A percentile compares a stretch with the other conserved stretches of the same genome.
phyloP scores from a whole-genome alignment of 2,888 invertebrate genomes.

The Chymomyza fuscimana region DNA sequence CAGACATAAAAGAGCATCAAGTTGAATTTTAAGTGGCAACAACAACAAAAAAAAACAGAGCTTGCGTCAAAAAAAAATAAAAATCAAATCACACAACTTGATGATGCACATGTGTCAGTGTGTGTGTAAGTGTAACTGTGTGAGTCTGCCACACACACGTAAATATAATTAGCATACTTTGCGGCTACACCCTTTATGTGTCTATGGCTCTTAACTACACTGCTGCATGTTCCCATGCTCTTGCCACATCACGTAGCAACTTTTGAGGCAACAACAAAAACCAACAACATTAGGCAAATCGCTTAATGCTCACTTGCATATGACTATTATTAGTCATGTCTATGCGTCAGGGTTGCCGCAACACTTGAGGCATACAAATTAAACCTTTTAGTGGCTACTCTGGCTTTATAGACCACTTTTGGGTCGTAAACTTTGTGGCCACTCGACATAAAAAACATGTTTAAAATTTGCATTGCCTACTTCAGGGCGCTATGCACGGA shows the following conservation, averaged over 20 bases:
- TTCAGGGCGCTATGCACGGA: conserved; percentile 1
- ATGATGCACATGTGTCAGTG: neutral
- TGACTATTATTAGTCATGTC: conserved; percentile 2
- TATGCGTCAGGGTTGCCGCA: neutral
- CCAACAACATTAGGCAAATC: neutral
- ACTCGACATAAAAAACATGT: conserved; percentile 59
- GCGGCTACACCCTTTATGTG: neutral
- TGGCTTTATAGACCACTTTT: neutral
- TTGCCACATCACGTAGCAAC: neutral
- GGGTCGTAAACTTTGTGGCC: conserved; percentile 47
- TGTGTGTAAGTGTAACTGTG: neutral
- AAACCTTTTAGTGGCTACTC: neutral
- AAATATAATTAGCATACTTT: conserved; percentile 23
- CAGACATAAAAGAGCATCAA: conserved; percentile 53
- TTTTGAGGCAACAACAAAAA: neutral
- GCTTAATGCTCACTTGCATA: neutral
- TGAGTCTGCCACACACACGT: conserved; percentile 6
- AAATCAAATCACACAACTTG: neutral
- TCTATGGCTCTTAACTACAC: no score
- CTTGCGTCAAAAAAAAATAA: neutral
- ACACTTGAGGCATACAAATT: conserved; percentile 6
- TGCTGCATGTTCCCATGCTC: no score
- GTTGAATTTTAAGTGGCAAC: conserved; percentile 42
- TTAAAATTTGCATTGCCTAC: conserved; percentile 60
- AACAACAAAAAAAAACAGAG: neutral